Conservation (phyloP, 2,113 vertebrate genomes). For the Pyrgilauda ruficollis region DNA sequence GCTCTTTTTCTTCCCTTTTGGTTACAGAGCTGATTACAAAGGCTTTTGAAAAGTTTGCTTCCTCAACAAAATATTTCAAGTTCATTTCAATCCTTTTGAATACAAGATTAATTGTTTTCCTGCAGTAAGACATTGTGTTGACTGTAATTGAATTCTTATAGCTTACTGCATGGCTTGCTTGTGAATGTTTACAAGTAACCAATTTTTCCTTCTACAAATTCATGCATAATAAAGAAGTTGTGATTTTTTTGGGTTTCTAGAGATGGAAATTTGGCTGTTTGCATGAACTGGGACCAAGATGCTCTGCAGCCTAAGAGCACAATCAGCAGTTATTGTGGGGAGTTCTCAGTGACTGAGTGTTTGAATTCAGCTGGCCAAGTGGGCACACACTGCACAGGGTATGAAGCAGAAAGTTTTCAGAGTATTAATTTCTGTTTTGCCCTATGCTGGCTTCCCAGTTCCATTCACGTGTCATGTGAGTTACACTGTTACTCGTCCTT, state of each 20-base stretch:
- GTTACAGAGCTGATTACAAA: slow-evolving; percentile 24
- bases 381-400: accelerated
- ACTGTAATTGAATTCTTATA: not conserved
- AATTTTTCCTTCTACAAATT: not conserved
- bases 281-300: not conserved
- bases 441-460: not conserved
- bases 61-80: not conserved
- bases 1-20: not conserved
- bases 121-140: not conserved
- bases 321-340: not conserved
- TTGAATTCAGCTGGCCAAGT: not conserved
- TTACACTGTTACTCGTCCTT: not conserved
- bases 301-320: not conserved
- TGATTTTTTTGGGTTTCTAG: not conserved
- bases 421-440: not conserved
- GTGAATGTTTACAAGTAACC: not conserved
- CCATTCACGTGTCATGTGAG: not conserved
- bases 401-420: not conserved
- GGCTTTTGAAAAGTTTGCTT: slow-evolving; percentile 16
- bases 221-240: not conserved
- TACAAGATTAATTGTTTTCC: slow-evolving; percentile 18
- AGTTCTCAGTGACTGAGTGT: not conserved
- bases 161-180: not conserved
- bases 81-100: slow-evolving; percentile 9
- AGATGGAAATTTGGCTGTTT: not conserved